phyloP scores from a whole-genome alignment of 1,140 invertebrate species.

The Anastatus disparis region DNA sequence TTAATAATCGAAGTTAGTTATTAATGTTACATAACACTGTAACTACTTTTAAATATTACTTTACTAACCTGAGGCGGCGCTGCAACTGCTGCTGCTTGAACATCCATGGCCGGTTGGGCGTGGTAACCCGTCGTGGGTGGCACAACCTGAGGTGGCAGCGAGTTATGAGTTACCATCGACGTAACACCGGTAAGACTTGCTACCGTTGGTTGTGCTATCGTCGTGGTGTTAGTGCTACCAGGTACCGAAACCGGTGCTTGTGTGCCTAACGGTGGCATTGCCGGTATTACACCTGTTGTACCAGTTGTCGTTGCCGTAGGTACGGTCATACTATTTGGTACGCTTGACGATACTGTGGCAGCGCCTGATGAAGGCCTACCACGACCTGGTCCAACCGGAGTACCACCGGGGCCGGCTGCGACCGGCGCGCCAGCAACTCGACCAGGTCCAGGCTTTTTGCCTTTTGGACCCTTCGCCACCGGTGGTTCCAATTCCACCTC shows the following conservation, averaged over 20 bases:
- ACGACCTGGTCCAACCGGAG: slow-evolving; percentile 52
- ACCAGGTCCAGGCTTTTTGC: slow-evolving; percentile 66
- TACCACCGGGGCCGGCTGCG: slow-evolving; percentile 51
- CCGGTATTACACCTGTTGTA: slow-evolving; percentile 60
- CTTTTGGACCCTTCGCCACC: slow-evolving; percentile 76
- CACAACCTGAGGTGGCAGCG: slow-evolving; percentile 68
- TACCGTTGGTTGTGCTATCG: slow-evolving; percentile 62
- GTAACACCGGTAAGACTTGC: slow-evolving; percentile 58
- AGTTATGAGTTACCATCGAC: slow-evolving; percentile 67
- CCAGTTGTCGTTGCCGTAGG: slow-evolving; percentile 60
- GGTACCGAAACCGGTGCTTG: slow-evolving; percentile 67
- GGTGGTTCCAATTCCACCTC: slow-evolving; percentile 84
- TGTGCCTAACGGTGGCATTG: slow-evolving; percentile 67
- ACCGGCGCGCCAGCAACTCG: slow-evolving; percentile 51
- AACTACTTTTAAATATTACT: too few species aligned
- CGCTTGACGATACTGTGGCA: slow-evolving; percentile 61
- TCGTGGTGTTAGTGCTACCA: slow-evolving; percentile 70
- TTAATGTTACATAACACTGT: too few species aligned
- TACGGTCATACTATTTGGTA: slow-evolving; percentile 59
- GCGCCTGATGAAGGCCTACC: slow-evolving; percentile 61
- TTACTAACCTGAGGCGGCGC: slow-evolving; percentile 49
- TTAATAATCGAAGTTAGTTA: too few species aligned
- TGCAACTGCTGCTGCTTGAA: slow-evolving; percentile 58
- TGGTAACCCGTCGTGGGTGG: slow-evolving; percentile 69
- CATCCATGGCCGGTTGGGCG: slow-evolving; percentile 66